Evolutionary conservation across 2,113 vertebrate genomes (phyloP), one percentile per base, ranked within the genome.

Genomic region (Mirza zaza): DNA sequence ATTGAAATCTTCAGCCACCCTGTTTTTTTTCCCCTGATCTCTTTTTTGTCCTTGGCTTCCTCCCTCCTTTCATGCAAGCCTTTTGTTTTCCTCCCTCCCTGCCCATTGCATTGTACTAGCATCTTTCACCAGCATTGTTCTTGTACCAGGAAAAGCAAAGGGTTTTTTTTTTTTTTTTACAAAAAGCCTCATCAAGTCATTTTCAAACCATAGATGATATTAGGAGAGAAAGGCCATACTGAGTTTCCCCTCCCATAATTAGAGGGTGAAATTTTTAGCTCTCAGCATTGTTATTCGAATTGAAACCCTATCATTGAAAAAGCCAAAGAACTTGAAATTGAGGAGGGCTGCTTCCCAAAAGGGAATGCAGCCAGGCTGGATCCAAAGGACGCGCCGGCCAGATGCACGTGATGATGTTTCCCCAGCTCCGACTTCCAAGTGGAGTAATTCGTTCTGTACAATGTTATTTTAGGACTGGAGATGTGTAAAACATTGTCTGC

Each of bases 261-360:
- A 98, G 90, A 95, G 70, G 75, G 93, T 96, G 91, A 79, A 45
- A 84, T 90, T 97, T 97, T 87, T 94, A 93, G 95, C 93, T 94
- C 93, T 92, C 36, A 36, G 81, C 77, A 82, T 89, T 90, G 59
- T 71, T 84, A 52, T 85, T 73, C 18, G 80, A 76, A 79, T 50
- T 67, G 96, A 96, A 97, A 97, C 83, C 96, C 91, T 89, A 90
- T 97, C 65, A 87, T 90, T 94, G 94, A 87, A 89, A 76, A 55
- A 94, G 90, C 61, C 75, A 70, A 75, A 77, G 27, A 83, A 79
- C 73, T 94, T 70, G 70, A 63, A 89, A 61, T 45, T 12, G 89
- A n/a, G 27, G 45, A 91, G 77, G 82, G 63, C 91, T 4, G 3
- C 70, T 94, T 94, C 93, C 82, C 91, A 32, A 76, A 83, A 92